Conservation (phyloP, 1,140 invertebrate species). For the Cydia pomonella region DNA sequence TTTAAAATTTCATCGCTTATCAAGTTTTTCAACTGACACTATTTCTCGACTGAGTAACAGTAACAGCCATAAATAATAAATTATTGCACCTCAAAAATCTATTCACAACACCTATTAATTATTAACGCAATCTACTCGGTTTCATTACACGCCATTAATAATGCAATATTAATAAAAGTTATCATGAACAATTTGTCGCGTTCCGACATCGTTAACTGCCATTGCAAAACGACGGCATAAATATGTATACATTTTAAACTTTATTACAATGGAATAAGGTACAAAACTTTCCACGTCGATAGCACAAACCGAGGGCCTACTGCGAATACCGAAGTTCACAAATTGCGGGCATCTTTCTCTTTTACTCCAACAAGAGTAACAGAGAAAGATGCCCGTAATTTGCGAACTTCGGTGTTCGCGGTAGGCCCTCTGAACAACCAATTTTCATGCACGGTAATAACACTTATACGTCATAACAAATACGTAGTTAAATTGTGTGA, state of each 20-base stretch:
- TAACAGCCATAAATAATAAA: not conserved
- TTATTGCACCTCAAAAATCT: not conserved
- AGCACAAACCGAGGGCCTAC: not conserved
- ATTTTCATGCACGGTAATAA: not conserved
- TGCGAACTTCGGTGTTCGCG: no score
- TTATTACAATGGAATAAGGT: not conserved
- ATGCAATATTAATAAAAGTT: slow-evolving; percentile 6
- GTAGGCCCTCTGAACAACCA: no score
- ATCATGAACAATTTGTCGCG: slow-evolving; percentile 13
- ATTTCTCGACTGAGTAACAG: no score
- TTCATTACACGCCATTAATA: not conserved
- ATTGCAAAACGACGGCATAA: not conserved
- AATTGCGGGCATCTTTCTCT: no score
- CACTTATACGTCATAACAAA: not conserved
- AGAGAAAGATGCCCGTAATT: no score
- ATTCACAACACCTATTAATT: not conserved
- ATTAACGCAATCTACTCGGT: not conserved
- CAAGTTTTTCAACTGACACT: not conserved
- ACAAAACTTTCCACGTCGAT: not conserved
- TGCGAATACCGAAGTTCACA: not conserved
- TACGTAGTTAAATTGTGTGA: not conserved
- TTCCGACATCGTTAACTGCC: not conserved
- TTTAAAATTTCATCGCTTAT: no score
- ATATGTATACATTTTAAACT: not conserved
- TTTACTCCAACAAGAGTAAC: no score